Conservation (phyloP, 2,113 vertebrate genomes). For the Crotalus viridis region DNA sequence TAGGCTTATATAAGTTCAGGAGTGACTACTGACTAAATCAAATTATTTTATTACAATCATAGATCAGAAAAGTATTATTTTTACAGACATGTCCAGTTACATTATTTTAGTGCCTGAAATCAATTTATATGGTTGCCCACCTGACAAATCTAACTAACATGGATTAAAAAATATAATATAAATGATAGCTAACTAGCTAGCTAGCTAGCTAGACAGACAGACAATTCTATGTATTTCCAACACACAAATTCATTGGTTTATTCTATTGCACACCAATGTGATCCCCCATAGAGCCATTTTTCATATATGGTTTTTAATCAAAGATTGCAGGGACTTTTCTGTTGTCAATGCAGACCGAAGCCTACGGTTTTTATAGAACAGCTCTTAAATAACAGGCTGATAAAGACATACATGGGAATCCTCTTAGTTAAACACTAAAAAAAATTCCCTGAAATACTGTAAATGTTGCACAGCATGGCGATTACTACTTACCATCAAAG, state of each 20-base stretch:
- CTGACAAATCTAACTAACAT: not conserved
- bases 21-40: not conserved
- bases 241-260: not conserved
- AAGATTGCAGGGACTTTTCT: not conserved
- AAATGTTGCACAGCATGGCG: not conserved
- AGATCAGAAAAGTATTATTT: not conserved
- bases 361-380: not conserved
- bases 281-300: not conserved
- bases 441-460: not conserved
- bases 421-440: not conserved
- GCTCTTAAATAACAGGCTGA: not conserved
- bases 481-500: constrained; percentile 85
- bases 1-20: not conserved
- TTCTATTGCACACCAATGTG: not conserved
- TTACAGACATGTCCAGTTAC: not conserved
- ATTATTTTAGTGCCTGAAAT: not conserved
- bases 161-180: not conserved
- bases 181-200: not conserved
- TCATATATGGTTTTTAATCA: not conserved
- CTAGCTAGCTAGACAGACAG: not conserved
- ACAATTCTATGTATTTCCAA: not conserved
- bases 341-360: not conserved
- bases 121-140: not conserved
- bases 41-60: not conserved
- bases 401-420: not conserved